Evolutionary conservation across 2,113 vertebrate species (phyloP), one percentile per base, ranked within the genome.

Genomic region (Cariama cristata): DNA sequence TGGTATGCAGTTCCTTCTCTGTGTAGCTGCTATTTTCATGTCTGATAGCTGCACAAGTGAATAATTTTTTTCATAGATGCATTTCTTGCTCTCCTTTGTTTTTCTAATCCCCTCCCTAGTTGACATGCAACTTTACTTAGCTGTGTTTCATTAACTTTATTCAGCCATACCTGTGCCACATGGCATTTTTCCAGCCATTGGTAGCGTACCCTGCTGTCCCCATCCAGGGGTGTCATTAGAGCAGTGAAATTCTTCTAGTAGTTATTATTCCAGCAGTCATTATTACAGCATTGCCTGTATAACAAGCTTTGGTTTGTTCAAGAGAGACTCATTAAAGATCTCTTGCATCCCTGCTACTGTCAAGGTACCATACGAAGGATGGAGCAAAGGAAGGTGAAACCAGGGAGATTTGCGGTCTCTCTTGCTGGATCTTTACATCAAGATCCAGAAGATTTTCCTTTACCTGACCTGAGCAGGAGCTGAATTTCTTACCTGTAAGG

Each of bases 101-200:
- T 55, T 62, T 59, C 28, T 73, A 21, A 12, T 32, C 30, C 27
- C 13, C 10, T 76, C 69, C 23, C 12, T 18, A 23, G 35, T 1
- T 67, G 64, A 72, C 20, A 6, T 9, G 18, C 33, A 17, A 9
- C n/a, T 64, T n/a, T 19, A 49, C 38, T 47, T 19, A 19, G 19
- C 44, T 27, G 28, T 7, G 14, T 75, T 56, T 81, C 28, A 62
- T 28, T 15, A 21, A 32, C 42, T 67, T 60, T 21, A 1, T 45
- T n/a, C 45, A 33, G 52, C 1, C 0, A 52, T 35, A 53, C 47
- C 24, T 17, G 26, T 49, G 35, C 58, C 64, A 52, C 2, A 0
- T 16, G 47, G 47, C 23, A 26, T 66, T 56, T 81, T 60, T 35
- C 32, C 24, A n/a, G 35, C 28, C 33, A 5, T 40, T 1, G 4